Evolutionary conservation across 2,888 invertebrate genomes (phyloP), one percentile per base, ranked within the genome.

Genomic region (Dromius quadrimaculatus): DNA sequence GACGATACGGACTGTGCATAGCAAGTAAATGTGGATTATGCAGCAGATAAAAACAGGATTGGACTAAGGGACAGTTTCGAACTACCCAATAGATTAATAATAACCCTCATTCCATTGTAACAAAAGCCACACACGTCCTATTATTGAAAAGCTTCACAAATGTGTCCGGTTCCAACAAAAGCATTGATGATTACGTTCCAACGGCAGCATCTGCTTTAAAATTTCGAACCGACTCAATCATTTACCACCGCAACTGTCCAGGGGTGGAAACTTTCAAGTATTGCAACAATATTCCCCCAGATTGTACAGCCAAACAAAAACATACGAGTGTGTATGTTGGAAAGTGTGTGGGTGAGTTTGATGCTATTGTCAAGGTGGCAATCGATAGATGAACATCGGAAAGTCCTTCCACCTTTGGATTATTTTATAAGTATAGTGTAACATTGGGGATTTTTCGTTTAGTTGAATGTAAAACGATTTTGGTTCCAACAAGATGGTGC

Each of bases 141-240:
- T 41, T 41, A 41, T 1, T 41, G 13, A 11, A 41, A 41, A 11
- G 8, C 15, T 15, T 41, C 41, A 15, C 36, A 36, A 36, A 36
- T 36, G n/a, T 8, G 36, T 36, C n/a, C n/a, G 36, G 11, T 11
- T 1, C 1, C 13, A 11, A 41, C 41, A 41, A 41, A 36, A 41
- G 41, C 41, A 41, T 41, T 15, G 4, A 11, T 41, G 41, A 41
- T 41, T 41, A 15, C 41, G 11, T 41, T 15, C 41, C 8, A 15
- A 15, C 15, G 15, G 8, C 41, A 41, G n/a, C 41, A 41, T 41
- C 41, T 41, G 41, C 41, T 41, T 41, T 41, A 41, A 41, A 41
- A 41, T 15, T 41, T 15, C n/a, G n/a, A 41, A 41, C 15, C 13
- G 5, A 2, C 5, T 6, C 41, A 41, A 41, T 41, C 41, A 15